These are phyloP conservation scores for Stomatorhinus ivindoensis DNA, from an alignment of 2,113 vertebrate genomes.

Conservation along the genomic window DNA sequence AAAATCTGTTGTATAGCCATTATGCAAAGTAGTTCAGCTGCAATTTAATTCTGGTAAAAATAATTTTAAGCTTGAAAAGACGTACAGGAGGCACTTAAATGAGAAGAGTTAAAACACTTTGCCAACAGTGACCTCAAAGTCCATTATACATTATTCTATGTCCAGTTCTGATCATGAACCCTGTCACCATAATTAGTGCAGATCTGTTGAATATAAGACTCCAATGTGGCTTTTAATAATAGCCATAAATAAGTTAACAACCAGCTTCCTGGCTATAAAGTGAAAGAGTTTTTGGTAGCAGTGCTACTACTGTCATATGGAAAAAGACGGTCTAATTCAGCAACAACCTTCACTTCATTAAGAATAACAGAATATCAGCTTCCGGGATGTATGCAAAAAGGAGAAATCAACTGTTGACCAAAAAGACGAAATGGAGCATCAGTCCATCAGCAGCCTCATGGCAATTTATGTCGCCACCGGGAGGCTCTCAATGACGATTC, in stretches of 20 bases:
- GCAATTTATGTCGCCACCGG: not conserved
- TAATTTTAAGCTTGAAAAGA: not conserved
- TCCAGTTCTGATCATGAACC: not conserved
- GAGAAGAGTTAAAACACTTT: not conserved
- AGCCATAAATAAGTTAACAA: not conserved
- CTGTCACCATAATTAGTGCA: not conserved
- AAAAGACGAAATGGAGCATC: not conserved
- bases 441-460: not conserved
- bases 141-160: not conserved
- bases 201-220: not conserved
- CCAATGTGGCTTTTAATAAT: not conserved
- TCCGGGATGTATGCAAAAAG: not conserved
- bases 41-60: not conserved
- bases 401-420: not conserved
- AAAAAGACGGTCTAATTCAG: not conserved
- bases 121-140: not conserved
- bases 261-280: not conserved
- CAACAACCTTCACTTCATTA: not conserved
- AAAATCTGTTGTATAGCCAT: not conserved
- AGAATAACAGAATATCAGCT: not conserved
- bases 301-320: not conserved
- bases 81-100: not conserved
- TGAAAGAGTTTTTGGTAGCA: not conserved
- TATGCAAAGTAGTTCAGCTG: not conserved
- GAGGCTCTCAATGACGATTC: not conserved